Percentiles rank a stretch among this genome's conserved stretches.
Evolutionary conservation across 1,140 invertebrate species (phyloP).

Genomic region (Cydia splendana): DNA sequence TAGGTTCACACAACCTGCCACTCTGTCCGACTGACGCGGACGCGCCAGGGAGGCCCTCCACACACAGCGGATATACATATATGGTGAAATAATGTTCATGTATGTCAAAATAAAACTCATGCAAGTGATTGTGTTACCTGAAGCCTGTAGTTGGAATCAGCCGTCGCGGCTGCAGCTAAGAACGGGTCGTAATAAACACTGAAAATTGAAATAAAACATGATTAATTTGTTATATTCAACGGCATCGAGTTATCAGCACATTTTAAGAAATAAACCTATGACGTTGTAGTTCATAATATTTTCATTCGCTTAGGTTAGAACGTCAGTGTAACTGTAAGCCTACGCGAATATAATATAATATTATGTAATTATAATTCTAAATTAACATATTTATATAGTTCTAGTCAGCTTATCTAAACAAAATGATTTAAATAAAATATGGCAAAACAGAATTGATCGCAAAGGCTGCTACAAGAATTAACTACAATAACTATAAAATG

Average conservation of each 20-base stretch:
- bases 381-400: neutral
- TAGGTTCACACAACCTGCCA: slow-evolving; percentile 57
- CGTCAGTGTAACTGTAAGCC: neutral
- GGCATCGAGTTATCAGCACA: neutral
- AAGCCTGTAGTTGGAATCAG: slow-evolving; percentile 93
- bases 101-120: slow-evolving; percentile 23
- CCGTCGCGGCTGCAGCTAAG: slow-evolving; percentile 91
- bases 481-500: neutral
- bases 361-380: slow-evolving; percentile 7
- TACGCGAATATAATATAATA: neutral
- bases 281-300: neutral
- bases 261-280: neutral
- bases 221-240: neutral
- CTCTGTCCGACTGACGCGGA: neutral
- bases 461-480: neutral
- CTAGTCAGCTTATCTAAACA: neutral
- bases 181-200: slow-evolving; percentile 98
- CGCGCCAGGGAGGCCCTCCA: slow-evolving; percentile 4
- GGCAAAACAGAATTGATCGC: neutral
- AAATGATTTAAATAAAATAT: neutral
- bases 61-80: neutral
- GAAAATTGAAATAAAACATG: slow-evolving; percentile 72
- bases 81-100: slow-evolving; percentile 15
- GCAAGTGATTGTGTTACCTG: slow-evolving; percentile 83
- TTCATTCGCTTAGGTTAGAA: neutral